Evolutionary conservation across 2,888 invertebrate genomes (phyloP).

Genomic region (Drosophila limbata): DNA sequence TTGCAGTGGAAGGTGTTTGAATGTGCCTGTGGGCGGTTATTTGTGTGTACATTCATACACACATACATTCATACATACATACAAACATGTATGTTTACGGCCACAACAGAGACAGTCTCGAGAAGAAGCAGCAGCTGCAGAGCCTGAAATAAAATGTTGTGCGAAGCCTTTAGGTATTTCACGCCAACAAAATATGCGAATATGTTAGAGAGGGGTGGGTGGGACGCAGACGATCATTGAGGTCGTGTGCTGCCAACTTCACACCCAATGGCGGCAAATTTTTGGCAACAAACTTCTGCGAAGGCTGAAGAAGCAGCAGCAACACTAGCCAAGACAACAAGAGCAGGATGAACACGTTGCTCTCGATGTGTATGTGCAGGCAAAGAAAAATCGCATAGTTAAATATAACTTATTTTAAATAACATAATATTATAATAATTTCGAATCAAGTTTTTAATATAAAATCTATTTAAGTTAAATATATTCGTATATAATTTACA

Average conservation of each 20-base stretch:
- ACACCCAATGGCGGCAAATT: conserved; percentile 81
- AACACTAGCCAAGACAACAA: conserved; percentile 40
- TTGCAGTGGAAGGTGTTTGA: conserved; percentile 77
- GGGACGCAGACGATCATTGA: conserved; percentile 44
- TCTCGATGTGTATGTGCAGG: conserved; percentile 14
- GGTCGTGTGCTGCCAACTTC: conserved; percentile 71
- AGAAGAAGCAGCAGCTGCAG: conserved; percentile 37
- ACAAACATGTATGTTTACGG: conserved; percentile 63
- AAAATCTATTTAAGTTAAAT: too few relatives aligned
- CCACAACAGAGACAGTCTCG: conserved; percentile 64
- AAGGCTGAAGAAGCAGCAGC: conserved; percentile 35
- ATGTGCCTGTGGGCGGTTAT: conserved; percentile 48
- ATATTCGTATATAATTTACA: too few relatives aligned
- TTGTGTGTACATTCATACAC: conserved; percentile 28
- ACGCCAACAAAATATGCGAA: conserved; percentile 76
- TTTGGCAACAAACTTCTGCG: conserved; percentile 77
- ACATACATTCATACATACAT: conserved; percentile 11
- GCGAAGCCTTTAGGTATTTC: conserved; percentile 80
- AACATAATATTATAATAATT: too few relatives aligned
- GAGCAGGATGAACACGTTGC: conserved; percentile 26
- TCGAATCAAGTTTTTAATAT: too few relatives aligned
- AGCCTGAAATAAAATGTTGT: conserved; percentile 74
- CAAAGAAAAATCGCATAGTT: too few relatives aligned
- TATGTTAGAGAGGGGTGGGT: conserved; percentile 55
- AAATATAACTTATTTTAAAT: too few relatives aligned